Evolutionary conservation across 2,888 invertebrate species (phyloP).

Genomic region (Chrysodeixis includens): DNA sequence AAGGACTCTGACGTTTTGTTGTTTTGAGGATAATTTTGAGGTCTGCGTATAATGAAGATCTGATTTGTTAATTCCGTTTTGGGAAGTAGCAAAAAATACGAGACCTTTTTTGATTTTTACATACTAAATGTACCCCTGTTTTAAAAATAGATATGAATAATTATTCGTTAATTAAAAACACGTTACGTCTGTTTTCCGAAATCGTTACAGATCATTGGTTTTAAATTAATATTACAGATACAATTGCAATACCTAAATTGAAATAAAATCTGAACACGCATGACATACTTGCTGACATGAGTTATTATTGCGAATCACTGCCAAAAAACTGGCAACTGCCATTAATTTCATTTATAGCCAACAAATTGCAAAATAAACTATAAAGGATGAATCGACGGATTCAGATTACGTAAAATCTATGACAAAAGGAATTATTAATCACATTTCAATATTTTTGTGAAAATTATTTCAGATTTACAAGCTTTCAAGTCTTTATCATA

Average conservation of each 20-base stretch:
- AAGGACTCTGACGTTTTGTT: constrained; percentile 48
- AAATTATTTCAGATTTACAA: no score
- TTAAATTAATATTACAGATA: neutral
- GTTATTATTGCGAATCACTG: constrained; percentile 4
- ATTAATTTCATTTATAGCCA: constrained; percentile 4
- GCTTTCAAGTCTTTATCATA: no score
- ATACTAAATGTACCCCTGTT: neutral
- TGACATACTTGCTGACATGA: constrained; percentile 4
- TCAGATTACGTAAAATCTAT: constrained; percentile 1
- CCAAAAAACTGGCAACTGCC: neutral
- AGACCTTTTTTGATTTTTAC: neutral
- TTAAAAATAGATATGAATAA: no score
- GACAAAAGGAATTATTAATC: neutral
- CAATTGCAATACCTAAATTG: neutral
- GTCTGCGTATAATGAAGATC: neutral
- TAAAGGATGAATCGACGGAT: constrained; percentile 4
- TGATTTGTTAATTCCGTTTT: neutral
- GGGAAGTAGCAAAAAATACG: constrained; percentile 10
- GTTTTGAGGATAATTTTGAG: constrained; percentile 36
- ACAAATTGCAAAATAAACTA: constrained; percentile 4
- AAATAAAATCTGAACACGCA: constrained; percentile 4
- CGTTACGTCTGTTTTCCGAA: neutral
- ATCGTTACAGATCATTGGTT: neutral
- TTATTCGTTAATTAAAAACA: no score
- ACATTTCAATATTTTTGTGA: no score